Percentiles rank a stretch among this genome's conserved stretches.
Evolutionary conservation across 2,113 vertebrate species (phyloP).

Genomic region (Equus przewalskii): DNA sequence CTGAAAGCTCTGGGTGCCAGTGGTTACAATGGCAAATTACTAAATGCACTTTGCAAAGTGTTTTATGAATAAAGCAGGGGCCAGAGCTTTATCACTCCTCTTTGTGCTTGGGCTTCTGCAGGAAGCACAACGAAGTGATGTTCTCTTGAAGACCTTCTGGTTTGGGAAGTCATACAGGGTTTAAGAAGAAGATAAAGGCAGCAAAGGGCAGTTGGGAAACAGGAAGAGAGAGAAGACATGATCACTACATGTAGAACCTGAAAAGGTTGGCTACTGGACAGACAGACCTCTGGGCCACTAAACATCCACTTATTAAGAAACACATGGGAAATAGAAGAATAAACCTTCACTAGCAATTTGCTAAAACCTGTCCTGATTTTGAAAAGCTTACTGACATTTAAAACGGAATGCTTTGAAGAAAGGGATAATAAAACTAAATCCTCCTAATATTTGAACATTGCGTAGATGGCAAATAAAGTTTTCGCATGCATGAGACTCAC

Average conservation of each 20-base stretch:
- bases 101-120: conserved; percentile 41
- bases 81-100: conserved; percentile 68
- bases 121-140: conserved; percentile 65
- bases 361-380: conserved; percentile 68
- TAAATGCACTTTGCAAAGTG: conserved; percentile 84
- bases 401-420: conserved; percentile 71
- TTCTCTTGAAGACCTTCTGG: conserved; percentile 64
- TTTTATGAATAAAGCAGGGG: conserved; percentile 84
- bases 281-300: neutral
- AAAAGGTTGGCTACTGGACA: neutral
- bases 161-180: conserved; percentile 61
- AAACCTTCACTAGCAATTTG: conserved; percentile 56
- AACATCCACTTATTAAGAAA: conserved; percentile 63
- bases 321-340: conserved; percentile 57
- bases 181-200: conserved; percentile 53
- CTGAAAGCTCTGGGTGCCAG: conserved; percentile 77
- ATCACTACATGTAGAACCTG: neutral
- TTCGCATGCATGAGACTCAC: conserved; percentile 37
- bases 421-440: conserved; percentile 73
- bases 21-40: conserved; percentile 84
- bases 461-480: conserved; percentile 40
- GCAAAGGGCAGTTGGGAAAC: neutral
- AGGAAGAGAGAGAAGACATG: neutral
- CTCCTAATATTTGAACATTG: conserved; percentile 79
- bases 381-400: conserved; percentile 78